These are phyloP conservation scores for Hypsibius dujardini DNA, from an alignment of 1,140 invertebrate species.

Conservation along the genomic window DNA sequence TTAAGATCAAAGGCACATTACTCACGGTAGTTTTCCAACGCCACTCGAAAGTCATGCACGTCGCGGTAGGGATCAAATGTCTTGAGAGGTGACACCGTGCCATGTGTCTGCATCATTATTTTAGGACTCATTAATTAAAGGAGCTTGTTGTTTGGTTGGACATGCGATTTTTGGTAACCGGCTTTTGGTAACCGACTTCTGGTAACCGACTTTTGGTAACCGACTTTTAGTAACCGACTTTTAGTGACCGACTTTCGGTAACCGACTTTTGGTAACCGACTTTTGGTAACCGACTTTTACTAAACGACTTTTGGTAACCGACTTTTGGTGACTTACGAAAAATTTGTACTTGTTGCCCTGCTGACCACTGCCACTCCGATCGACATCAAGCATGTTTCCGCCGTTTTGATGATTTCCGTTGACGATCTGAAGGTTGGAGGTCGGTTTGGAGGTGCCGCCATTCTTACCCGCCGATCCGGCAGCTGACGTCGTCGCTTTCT, in stretches of 20 bases:
- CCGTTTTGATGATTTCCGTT: background rate
- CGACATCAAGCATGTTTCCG: background rate
- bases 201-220: too few species aligned
- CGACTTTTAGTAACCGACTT: too few species aligned
- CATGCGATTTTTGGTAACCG: too few species aligned
- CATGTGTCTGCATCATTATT: background rate
- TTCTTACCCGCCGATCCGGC: background rate
- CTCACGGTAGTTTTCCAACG: constrained; percentile 1
- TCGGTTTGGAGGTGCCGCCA: background rate
- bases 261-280: too few species aligned
- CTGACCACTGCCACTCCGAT: constrained; percentile 1
- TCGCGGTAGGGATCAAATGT: constrained; percentile 14
- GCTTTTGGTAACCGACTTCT: too few species aligned
- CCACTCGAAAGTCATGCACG: background rate
- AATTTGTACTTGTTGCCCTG: background rate
- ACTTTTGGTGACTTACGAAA: background rate
- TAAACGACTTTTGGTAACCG: too few species aligned
- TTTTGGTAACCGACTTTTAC: too few species aligned
- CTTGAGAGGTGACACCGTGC: constrained; percentile 10
- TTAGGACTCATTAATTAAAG: too few species aligned
- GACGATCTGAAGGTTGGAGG: background rate
- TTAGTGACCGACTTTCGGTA: too few species aligned
- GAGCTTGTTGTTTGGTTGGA: too few species aligned
- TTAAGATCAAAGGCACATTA: background rate
- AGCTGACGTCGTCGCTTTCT: background rate